Percentiles rank a stretch among this genome's conserved stretches.
These are phyloP conservation scores for Invenusta paracnida DNA, from an alignment of 2,888 invertebrate genomes.

Conservation along the genomic window DNA sequence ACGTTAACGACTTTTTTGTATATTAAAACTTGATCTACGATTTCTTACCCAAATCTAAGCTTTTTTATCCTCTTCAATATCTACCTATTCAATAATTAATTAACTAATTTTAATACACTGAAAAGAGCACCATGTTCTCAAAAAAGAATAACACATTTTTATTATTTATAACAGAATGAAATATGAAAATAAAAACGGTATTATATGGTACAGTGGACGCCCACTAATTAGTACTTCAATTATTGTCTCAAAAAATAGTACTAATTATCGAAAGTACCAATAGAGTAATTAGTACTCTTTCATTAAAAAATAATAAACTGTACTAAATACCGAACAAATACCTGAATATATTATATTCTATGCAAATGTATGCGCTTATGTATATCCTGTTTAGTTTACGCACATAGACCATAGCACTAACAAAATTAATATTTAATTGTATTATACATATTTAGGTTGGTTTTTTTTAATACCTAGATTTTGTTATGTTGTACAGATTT, in stretches of 20 bases:
- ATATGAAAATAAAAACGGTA: background rate
- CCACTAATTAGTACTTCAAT: conserved; percentile 23
- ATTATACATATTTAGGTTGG: too few species aligned
- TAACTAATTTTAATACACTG: background rate
- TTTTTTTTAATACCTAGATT: too few species aligned
- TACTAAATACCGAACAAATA: background rate
- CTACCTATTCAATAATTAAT: background rate
- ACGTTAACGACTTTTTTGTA: background rate
- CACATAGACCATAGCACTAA: background rate
- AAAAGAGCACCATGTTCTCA: background rate
- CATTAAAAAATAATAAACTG: background rate
- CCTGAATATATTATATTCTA: background rate
- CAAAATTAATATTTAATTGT: too few species aligned
- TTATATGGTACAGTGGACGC: conserved; percentile 18
- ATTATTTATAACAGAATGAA: background rate
- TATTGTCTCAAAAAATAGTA: background rate
- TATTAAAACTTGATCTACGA: background rate
- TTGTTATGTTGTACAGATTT: too few species aligned
- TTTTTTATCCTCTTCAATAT: background rate
- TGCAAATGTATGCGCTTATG: background rate
- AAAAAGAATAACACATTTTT: background rate
- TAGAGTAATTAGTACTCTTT: background rate
- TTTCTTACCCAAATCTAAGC: too few species aligned
- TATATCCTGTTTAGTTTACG: background rate
- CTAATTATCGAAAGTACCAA: background rate